Conservation (phyloP, 35 echinoderm and acorn worm genomes). For the Lytechinus pictus region DNA sequence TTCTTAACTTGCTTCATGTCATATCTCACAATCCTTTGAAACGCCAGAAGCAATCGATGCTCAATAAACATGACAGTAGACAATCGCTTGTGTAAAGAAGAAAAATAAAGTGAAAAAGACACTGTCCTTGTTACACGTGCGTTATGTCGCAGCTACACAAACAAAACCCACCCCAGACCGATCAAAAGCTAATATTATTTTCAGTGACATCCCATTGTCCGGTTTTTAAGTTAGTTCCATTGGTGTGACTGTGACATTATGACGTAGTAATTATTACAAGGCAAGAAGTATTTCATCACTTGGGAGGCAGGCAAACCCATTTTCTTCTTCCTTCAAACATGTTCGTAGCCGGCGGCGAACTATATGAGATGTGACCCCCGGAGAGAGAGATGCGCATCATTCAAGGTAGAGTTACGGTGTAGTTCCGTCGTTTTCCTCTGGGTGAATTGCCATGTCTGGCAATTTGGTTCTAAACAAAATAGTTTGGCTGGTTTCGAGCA, state of each 20-base stretch:
- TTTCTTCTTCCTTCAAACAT: not conserved
- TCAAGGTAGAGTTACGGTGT: not conserved
- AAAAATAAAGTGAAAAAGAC: too few species aligned
- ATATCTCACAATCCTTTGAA: too few species aligned
- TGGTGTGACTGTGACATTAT: not conserved
- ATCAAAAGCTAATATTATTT: too few species aligned
- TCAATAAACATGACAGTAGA: too few species aligned
- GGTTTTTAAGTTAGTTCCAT: not conserved
- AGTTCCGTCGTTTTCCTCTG: not conserved
- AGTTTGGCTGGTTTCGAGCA: not conserved
- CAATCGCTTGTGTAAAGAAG: too few species aligned
- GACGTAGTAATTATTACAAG: not conserved
- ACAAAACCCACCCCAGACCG: too few species aligned
- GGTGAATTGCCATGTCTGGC: not conserved
- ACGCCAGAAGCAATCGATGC: too few species aligned
- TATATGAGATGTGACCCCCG: not conserved
- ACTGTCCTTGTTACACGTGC: too few species aligned
- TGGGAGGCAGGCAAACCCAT: not conserved
- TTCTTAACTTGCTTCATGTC: too few species aligned
- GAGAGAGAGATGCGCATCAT: not conserved
- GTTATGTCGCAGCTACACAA: too few species aligned
- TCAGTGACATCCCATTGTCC: too few species aligned
- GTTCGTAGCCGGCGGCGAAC: not conserved
- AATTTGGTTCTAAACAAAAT: not conserved
- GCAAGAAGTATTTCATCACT: not conserved